Conservation (phyloP, 2,113 vertebrate species). For the Varanus salvator region DNA sequence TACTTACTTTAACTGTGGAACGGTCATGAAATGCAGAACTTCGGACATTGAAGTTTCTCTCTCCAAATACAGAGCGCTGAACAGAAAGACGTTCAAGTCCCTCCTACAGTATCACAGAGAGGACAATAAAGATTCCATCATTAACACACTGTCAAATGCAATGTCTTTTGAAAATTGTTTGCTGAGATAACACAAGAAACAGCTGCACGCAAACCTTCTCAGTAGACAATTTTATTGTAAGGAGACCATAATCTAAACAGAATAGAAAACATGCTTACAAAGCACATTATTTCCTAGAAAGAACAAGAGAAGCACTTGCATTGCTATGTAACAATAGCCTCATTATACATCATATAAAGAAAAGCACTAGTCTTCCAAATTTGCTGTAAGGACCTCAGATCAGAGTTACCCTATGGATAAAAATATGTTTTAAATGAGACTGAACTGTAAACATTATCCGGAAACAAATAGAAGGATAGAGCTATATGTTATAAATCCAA, state of each 20-base stretch:
- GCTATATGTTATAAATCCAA: background rate
- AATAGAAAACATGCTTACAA: slow-evolving; percentile 62
- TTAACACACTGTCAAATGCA: slow-evolving; percentile 66
- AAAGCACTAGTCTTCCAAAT: background rate
- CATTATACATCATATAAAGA: background rate
- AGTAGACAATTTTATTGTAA: slow-evolving; percentile 59
- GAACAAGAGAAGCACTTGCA: background rate
- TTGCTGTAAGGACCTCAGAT: background rate
- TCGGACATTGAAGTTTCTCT: slow-evolving; percentile 91
- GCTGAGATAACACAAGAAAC: slow-evolving; percentile 67
- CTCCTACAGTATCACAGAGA: slow-evolving; percentile 83
- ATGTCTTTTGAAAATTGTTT: slow-evolving; percentile 51
- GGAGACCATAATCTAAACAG: slow-evolving; percentile 71
- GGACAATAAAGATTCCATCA: slow-evolving; percentile 68
- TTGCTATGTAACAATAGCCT: background rate
- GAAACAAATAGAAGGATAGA: background rate
- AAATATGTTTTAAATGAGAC: slow-evolving; percentile 24
- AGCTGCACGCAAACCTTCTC: slow-evolving; percentile 67
- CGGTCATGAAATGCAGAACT: slow-evolving; percentile 79
- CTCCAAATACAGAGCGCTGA: slow-evolving; percentile 92
- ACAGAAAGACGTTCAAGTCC: slow-evolving; percentile 78
- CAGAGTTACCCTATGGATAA: slow-evolving; percentile 41
- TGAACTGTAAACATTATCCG: background rate
- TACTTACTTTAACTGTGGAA: slow-evolving; percentile 81
- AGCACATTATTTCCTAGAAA: slow-evolving; percentile 35